phyloP scores from a whole-genome alignment of 2,888 invertebrate species.

The Drosophila ezoana region DNA sequence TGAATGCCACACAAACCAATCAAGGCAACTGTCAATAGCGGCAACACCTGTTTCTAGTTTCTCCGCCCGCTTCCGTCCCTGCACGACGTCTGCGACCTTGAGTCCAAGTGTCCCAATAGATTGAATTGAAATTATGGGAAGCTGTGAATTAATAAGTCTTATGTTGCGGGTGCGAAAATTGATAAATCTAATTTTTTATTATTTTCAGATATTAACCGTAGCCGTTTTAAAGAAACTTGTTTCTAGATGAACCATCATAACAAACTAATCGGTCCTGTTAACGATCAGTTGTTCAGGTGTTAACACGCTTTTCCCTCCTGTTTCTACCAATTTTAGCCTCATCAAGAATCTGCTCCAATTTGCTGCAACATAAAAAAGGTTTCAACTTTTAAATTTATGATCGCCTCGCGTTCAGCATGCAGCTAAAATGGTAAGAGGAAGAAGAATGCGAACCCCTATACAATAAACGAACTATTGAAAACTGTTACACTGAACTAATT shows the following conservation, averaged over 20 bases:
- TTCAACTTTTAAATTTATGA: conserved; percentile 59
- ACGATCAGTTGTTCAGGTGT: conserved; percentile 26
- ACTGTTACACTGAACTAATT: conserved; percentile 69
- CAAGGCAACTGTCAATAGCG: conserved; percentile 71
- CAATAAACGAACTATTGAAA: conserved; percentile 28
- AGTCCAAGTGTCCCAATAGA: conserved; percentile 9
- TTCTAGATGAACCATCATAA: neutral
- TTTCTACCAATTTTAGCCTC: conserved; percentile 33
- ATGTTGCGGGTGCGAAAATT: conserved; percentile 39
- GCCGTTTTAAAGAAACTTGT: neutral
- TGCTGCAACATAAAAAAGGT: conserved; percentile 68
- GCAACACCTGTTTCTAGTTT: conserved; percentile 58
- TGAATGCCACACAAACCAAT: conserved; percentile 69
- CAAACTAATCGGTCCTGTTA: conserved; percentile 8
- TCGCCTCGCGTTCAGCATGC: conserved; percentile 52
- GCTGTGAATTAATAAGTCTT: conserved; percentile 16
- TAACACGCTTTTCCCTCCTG: conserved; percentile 41
- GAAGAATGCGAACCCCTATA: conserved; percentile 8
- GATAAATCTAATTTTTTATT: conserved; percentile 20
- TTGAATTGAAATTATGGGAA: neutral
- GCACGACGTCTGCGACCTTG: conserved; percentile 57
- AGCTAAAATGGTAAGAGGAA: conserved; percentile 21
- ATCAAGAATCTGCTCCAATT: conserved; percentile 53
- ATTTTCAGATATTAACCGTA: neutral
- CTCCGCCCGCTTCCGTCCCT: conserved; percentile 2